Conservation (phyloP, 2,888 invertebrate genomes). For the Oscheius myriophilus region DNA sequence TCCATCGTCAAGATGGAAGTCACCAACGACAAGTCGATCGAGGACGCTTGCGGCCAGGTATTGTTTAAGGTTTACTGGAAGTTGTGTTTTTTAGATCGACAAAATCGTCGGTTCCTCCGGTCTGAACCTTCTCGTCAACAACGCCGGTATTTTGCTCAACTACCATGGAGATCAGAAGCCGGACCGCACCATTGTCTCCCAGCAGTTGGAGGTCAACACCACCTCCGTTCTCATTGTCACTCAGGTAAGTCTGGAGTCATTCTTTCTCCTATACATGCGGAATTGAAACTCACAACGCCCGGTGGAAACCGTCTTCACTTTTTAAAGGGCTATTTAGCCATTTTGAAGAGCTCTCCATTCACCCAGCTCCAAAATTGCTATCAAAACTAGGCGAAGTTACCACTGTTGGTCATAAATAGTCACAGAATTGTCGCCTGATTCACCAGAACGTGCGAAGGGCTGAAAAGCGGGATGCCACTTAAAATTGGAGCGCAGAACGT, state of each 20-base stretch:
- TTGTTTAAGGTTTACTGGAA: not conserved
- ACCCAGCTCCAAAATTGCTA: too few species aligned
- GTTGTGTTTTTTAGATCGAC: constrained; percentile 17
- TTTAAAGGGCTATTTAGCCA: too few species aligned
- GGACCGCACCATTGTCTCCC: constrained; percentile 1
- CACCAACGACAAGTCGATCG: constrained; percentile 21
- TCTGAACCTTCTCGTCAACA: constrained; percentile 23
- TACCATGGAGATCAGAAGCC: constrained; percentile 14
- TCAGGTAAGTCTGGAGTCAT: constrained; percentile 23
- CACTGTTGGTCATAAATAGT: too few species aligned
- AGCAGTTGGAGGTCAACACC: constrained; percentile 78
- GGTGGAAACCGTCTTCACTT: too few species aligned
- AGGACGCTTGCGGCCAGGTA: constrained; percentile 11
- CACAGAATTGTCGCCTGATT: too few species aligned
- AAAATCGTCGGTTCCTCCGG: constrained; percentile 12
- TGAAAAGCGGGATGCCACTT: too few species aligned
- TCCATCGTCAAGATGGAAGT: constrained; percentile 19
- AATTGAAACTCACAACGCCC: too few species aligned
- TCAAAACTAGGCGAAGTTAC: too few species aligned
- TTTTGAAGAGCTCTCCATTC: too few species aligned
- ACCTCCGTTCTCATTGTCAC: constrained; percentile 38
- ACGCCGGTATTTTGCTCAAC: constrained; percentile 23
- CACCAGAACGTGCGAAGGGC: too few species aligned
- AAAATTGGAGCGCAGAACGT: too few species aligned
- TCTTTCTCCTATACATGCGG: too few species aligned